Evolutionary conservation across 2,797 vertebrate species (phyloP).

Genomic region (Hoplostethus atlanticus): DNA sequence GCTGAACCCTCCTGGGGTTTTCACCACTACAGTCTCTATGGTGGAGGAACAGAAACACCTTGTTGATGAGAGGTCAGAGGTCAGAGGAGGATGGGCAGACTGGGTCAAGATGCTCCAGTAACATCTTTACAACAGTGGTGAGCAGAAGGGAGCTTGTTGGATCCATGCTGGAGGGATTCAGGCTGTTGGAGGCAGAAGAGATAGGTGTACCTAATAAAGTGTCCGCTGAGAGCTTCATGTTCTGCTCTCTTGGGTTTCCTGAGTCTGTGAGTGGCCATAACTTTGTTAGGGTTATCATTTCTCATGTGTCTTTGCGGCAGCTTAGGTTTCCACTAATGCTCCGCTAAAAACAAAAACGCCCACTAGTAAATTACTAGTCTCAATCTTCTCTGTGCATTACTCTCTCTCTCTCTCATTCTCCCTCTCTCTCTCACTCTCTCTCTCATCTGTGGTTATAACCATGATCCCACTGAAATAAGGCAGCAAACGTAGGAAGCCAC

Average conservation of each 20-base stretch:
- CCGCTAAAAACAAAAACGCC: conserved; percentile 47
- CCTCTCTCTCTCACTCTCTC: conserved; percentile 1
- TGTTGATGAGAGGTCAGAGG: no score
- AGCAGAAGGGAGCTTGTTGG: no score
- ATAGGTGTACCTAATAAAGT: no score
- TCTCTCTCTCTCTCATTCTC: conserved; percentile 1
- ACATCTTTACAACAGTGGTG: no score
- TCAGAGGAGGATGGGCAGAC: no score
- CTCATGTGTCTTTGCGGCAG: conserved; percentile 22
- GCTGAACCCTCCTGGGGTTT: no score
- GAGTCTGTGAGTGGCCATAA: not conserved
- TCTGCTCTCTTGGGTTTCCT: conserved; percentile 13
- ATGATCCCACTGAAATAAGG: conserved; percentile 17
- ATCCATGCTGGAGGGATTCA: no score
- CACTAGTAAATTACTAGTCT: conserved; percentile 54
- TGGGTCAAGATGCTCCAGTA: no score
- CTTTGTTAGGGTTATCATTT: conserved; percentile 8
- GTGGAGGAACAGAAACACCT: no score
- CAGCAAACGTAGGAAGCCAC: conserved; percentile 9
- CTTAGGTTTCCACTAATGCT: conserved; percentile 60
- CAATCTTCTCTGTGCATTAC: conserved; percentile 26
- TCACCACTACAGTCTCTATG: no score
- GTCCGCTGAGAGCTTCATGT: not conserved
- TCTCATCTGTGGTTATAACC: conserved; percentile 28
- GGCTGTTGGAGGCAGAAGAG: no score